Evolutionary conservation across 64 coral and sea anemone genomes (phyloP).

Genomic region (Actinia tenebrosa): DNA sequence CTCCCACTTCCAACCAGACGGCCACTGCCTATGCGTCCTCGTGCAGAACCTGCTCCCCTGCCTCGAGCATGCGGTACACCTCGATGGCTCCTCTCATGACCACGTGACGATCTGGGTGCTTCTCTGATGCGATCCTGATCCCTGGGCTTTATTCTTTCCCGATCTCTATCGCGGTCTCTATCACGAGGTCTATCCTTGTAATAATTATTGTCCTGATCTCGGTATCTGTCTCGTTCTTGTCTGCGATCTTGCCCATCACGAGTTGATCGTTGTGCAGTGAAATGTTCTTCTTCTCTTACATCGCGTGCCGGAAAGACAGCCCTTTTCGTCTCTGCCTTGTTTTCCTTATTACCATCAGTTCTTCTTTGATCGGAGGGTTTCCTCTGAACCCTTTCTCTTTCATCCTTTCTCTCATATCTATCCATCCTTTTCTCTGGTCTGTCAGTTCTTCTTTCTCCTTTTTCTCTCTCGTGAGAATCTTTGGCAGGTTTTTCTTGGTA

Average conservation of each 20-base stretch:
- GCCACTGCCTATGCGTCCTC: constrained; percentile 48
- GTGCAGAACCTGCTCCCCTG: background rate
- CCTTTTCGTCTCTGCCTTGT: background rate
- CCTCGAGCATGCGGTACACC: background rate
- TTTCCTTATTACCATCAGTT: constrained; percentile 6
- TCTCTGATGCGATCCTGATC: background rate
- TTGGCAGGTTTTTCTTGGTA: constrained; percentile 1
- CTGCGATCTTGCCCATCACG: constrained; percentile 30
- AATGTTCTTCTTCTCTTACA: constrained; percentile 5
- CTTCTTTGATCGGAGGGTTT: background rate
- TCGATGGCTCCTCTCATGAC: background rate
- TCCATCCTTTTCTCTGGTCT: constrained; percentile 13
- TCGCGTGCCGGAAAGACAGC: constrained; percentile 2
- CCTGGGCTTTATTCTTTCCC: background rate
- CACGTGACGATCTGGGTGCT: background rate
- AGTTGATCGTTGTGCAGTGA: background rate
- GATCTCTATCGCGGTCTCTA: constrained; percentile 1
- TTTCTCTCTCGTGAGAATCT: constrained; percentile 2
- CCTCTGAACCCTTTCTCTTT: constrained; percentile 8
- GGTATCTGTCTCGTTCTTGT: background rate
- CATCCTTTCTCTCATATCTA: constrained; percentile 34
- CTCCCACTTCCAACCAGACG: constrained; percentile 77
- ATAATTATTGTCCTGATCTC: background rate
- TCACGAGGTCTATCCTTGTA: constrained; percentile 18
- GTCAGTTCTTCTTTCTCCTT: constrained; percentile 25